These are phyloP conservation scores for Paraplagusia blochii DNA, from an alignment of 2,113 vertebrate species.

Conservation along the genomic window DNA sequence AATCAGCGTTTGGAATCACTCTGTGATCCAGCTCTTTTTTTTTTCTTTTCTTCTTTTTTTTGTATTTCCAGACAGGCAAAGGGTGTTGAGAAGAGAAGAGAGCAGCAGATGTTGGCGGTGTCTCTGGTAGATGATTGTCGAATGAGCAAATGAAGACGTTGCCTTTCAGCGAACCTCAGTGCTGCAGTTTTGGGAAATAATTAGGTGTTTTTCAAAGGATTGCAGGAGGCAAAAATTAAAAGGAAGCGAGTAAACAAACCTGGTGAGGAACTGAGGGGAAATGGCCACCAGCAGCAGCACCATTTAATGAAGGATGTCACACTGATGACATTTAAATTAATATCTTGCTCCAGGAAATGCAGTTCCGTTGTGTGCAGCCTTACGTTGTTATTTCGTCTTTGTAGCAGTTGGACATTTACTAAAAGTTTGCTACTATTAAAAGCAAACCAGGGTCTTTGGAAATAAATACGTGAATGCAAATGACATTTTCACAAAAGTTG, in stretches of 20 bases:
- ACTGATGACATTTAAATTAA: slow-evolving; percentile 6
- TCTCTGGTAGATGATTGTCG: slow-evolving; percentile 17
- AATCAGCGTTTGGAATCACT: background rate
- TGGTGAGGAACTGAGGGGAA: background rate
- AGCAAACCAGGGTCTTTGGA: too few species aligned
- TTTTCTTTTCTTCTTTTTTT: background rate
- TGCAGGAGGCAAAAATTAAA: slow-evolving; percentile 3
- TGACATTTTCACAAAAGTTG: too few species aligned
- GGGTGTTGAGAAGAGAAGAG: too few species aligned
- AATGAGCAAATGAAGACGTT: slow-evolving; percentile 2
- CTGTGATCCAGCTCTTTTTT: background rate
- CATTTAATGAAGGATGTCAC: background rate
- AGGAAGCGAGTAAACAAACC: slow-evolving; percentile 1
- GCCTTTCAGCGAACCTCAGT: slow-evolving; percentile 9
- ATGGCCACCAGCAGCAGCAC: slow-evolving; percentile 1
- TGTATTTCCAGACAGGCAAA: background rate
- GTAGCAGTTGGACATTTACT: too few species aligned
- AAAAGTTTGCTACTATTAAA: too few species aligned
- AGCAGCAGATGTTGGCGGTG: slow-evolving; percentile 3
- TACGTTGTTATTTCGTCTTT: too few species aligned
- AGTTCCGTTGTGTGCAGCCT: too few species aligned
- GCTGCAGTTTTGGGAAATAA: background rate
- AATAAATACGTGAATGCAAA: too few species aligned
- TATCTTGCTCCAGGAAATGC: background rate
- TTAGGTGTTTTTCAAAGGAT: slow-evolving; percentile 10